A percentile compares a stretch with the other conserved stretches of the same genome.
Evolutionary conservation across 2,888 invertebrate genomes (phyloP).

Genomic region (Caenorhabditis sp.): DNA sequence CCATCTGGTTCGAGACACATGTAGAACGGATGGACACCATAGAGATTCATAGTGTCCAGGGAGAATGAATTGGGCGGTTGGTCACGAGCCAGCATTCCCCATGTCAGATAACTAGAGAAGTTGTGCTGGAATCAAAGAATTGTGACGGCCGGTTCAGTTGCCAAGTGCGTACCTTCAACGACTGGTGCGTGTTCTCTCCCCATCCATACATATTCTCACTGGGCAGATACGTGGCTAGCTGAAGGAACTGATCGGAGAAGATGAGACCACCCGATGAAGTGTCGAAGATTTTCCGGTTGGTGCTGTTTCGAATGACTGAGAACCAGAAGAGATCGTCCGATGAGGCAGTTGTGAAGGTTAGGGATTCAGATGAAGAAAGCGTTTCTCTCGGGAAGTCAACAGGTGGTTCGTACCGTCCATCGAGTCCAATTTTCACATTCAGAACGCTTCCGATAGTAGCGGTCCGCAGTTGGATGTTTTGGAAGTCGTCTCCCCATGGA

Average conservation of each 20-base stretch:
- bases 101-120: constrained; percentile 75
- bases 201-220: constrained; percentile 80
- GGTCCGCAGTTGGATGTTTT: constrained; percentile 57
- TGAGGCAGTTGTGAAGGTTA: constrained; percentile 53
- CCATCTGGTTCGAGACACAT: constrained; percentile 78
- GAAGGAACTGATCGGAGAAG: constrained; percentile 80
- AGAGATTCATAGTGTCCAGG: constrained; percentile 75
- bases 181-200: constrained; percentile 80
- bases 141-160: no score
- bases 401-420: constrained; percentile 71
- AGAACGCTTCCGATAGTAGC: constrained; percentile 67
- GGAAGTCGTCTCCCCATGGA: constrained; percentile 75
- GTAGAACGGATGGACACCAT: constrained; percentile 81
- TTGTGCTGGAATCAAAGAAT: constrained; percentile 75
- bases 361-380: constrained; percentile 53
- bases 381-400: constrained; percentile 67
- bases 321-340: constrained; percentile 73
- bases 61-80: constrained; percentile 73
- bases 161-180: constrained; percentile 77
- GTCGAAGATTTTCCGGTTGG: constrained; percentile 74
- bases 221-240: constrained; percentile 78
- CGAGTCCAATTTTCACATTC: constrained; percentile 69
- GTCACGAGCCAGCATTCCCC: constrained; percentile 80
- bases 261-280: constrained; percentile 75
- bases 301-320: constrained; percentile 66